phyloP scores from a whole-genome alignment of 1,140 invertebrate genomes.

The Anoplolepis gracilipes region DNA sequence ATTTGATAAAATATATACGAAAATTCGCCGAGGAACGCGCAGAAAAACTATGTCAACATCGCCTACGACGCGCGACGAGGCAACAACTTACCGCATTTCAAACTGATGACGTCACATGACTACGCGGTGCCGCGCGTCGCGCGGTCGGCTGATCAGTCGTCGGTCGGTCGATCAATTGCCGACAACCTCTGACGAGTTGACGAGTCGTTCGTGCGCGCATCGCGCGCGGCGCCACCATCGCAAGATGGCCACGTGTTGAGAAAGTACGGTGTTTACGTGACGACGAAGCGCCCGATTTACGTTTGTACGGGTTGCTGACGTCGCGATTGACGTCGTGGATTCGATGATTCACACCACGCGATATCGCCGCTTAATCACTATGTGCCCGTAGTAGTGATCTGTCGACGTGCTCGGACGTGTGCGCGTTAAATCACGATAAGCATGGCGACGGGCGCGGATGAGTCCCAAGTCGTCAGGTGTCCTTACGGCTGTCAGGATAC shows the following conservation, averaged over 20 bases:
- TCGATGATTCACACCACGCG: slow-evolving; percentile 27
- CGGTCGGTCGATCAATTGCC: slow-evolving; percentile 12
- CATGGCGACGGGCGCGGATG: slow-evolving; percentile 58
- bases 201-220: not conserved
- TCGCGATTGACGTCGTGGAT: not conserved
- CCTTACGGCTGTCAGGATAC: slow-evolving; percentile 31
- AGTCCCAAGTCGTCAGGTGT: slow-evolving; percentile 69
- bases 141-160: not conserved
- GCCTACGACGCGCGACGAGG: no score
- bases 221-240: slow-evolving; percentile 67
- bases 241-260: slow-evolving; percentile 84
- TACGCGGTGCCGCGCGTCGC: not conserved
- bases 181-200: not conserved
- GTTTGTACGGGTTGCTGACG: not conserved
- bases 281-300: slow-evolving; percentile 19
- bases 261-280: slow-evolving; percentile 72
- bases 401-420: not conserved
- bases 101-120: not conserved
- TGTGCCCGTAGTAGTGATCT: slow-evolving; percentile 10
- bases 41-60: no score
- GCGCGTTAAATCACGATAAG: slow-evolving; percentile 14
- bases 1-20: not conserved
- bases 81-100: not conserved
- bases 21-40: not conserved
- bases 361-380: slow-evolving; percentile 20